Base-by-base conservation (phyloP, 2,797 vertebrate genomes). In the Oophaga sylvatica region DNA sequence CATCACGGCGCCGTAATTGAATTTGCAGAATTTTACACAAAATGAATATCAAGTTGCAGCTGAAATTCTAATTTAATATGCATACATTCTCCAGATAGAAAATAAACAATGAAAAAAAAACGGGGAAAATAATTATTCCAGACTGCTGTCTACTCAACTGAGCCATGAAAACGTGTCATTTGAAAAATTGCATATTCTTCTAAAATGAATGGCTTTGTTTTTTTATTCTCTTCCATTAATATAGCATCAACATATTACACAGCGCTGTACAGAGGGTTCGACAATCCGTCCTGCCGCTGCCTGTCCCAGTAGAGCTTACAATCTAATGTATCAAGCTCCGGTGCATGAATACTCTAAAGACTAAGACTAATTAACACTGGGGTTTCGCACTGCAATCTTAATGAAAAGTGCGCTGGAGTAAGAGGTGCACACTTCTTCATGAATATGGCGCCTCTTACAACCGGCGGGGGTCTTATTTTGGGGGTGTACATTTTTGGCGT, bases 91-190 rank as follows among this genome's bases (percentile, higher is more conserved):
- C 70, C 35, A 48, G 83, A 84, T 62, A 76, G 82, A 84, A 84
- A 84, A 84, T 75, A 84, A 84, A 84, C 71, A 75, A 84, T 77
- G 71, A 84, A 84, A 84, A 84, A 84, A 84, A 84, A 84, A n/a
- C 57, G 17, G 59, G 71, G 57, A n/a, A 80, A 82, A 82, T 87
- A 56, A 75, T 87, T 22, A 75, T 83, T 81, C 26, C 80, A 63
- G 86, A 81, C 71, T 13, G 70, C 31, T 41, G 70, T 45, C 70
- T 76, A 35, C 57, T 84, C 83, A 84, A 60, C 60, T 59, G 59
- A 84, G 41, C 83, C 41, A 26, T 75, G 59, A 65, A 73, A 77
- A 76, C 73, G 57, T 62, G 83, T 77, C 83, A 22, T 48, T 48
- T 84, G 71, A 73, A 84, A 76, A 84, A 76, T 77, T 63, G 26